Evolutionary conservation across 2,888 invertebrate species (phyloP).

Genomic region (Ditylenchus weischeri): DNA sequence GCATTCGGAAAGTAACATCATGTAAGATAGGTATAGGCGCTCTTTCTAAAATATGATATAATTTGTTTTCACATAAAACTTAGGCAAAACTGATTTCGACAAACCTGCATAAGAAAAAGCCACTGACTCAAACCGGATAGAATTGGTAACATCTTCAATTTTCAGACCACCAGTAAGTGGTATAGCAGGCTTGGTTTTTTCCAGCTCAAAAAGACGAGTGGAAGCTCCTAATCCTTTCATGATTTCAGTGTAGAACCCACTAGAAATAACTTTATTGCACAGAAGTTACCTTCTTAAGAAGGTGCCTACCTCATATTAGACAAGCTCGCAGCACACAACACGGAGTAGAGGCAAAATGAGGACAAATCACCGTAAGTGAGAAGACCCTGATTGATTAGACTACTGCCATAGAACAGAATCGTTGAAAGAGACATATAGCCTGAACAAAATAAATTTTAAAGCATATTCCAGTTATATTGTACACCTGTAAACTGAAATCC

Average conservation of each 20-base stretch:
- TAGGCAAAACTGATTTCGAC: conserved; percentile 53
- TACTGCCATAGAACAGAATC: conserved; percentile 56
- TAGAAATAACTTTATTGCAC: conserved; percentile 60
- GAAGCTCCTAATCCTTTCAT: conserved; percentile 91
- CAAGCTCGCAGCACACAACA: conserved; percentile 51
- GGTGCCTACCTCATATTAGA: conserved; percentile 65
- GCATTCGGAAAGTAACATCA: conserved; percentile 69
- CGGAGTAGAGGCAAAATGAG: conserved; percentile 85
- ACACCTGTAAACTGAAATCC: conserved; percentile 59
- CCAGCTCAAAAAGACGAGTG: conserved; percentile 80
- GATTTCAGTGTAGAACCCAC: conserved; percentile 85
- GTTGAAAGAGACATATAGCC: conserved; percentile 54
- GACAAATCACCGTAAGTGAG: conserved; percentile 71
- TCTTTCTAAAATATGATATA: conserved; percentile 58
- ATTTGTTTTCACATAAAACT: background rate
- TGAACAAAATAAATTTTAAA: conserved; percentile 35
- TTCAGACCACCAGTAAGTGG: conserved; percentile 64
- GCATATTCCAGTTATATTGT: background rate
- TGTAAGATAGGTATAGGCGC: conserved; percentile 67
- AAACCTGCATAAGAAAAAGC: conserved; percentile 70
- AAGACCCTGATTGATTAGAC: conserved; percentile 51
- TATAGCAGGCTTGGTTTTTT: conserved; percentile 76
- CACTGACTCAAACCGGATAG: conserved; percentile 74
- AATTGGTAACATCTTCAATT: conserved; percentile 66
- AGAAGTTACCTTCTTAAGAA: background rate